Conservation (phyloP, 2,113 vertebrate genomes). For the Strigops habroptila region DNA sequence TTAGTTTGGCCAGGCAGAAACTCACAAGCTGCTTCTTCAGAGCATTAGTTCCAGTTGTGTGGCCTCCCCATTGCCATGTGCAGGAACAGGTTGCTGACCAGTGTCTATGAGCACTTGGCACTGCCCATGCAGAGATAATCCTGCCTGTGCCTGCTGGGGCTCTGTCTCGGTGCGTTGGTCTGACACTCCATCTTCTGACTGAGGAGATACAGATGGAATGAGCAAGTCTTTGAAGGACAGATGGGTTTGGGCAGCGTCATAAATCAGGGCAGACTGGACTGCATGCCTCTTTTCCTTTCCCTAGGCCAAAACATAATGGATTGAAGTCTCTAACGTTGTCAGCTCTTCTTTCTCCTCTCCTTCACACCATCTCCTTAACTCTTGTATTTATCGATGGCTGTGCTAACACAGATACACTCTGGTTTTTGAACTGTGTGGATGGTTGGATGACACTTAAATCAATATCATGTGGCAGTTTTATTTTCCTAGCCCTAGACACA, state of each 20-base stretch:
- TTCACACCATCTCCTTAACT: neutral
- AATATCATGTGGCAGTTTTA: neutral
- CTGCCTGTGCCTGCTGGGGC: neutral
- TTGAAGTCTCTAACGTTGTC: neutral
- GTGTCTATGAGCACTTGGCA: neutral
- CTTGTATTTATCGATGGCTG: constrained; percentile 8
- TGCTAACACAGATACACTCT: constrained; percentile 16
- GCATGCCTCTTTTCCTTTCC: neutral
- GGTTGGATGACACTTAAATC: neutral
- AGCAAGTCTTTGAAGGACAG: neutral
- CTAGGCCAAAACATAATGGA: neutral
- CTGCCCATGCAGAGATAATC: neutral
- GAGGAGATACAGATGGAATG: neutral
- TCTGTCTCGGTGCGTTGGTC: fast-evolving
- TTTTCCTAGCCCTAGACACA: neutral
- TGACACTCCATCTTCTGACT: fast-evolving
- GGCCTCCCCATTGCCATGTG: fast-evolving
- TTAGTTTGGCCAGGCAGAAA: neutral
- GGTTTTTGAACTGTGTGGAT: neutral
- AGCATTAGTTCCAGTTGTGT: fast-evolving
- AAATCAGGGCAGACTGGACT: neutral
- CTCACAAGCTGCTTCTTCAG: neutral
- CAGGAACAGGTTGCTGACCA: neutral
- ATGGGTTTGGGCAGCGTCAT: neutral
- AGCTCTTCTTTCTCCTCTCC: neutral